Evolutionary conservation across 2,113 vertebrate genomes (phyloP).

Genomic region (Dasyurus viverrinus): DNA sequence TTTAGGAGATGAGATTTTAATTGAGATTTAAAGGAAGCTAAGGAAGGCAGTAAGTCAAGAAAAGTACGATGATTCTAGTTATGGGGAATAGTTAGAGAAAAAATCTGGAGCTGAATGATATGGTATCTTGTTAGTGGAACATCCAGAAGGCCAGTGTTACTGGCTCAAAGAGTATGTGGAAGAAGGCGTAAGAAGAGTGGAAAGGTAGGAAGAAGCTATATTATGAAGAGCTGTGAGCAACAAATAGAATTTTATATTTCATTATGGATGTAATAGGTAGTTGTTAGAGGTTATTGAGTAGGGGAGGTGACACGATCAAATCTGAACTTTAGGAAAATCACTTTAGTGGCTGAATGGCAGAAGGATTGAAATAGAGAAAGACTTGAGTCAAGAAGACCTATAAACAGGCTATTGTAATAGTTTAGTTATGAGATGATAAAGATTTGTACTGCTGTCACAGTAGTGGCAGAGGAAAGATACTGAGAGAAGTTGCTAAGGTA

Average conservation of each 20-base stretch:
- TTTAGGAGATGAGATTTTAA: not conserved
- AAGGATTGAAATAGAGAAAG: not conserved
- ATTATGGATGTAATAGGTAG: not conserved
- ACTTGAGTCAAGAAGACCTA: not conserved
- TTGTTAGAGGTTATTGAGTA: not conserved
- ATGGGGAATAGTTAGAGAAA: not conserved
- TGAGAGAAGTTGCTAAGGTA: not conserved
- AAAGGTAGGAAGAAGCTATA: not conserved
- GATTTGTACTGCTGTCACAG: not conserved
- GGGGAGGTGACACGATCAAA: not conserved
- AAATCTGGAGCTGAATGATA: not conserved
- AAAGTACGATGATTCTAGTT: not conserved
- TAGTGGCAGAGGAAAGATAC: not conserved
- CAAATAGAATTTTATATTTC: not conserved
- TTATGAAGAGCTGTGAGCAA: not conserved
- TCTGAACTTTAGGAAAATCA: not conserved
- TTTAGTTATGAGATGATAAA: not conserved
- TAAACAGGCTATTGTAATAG: not conserved
- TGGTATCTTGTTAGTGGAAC: no score
- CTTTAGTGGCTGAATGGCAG: not conserved
- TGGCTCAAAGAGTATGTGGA: not conserved
- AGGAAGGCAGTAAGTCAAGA: not conserved
- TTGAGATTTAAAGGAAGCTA: not conserved
- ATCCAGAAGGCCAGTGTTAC: not conserved
- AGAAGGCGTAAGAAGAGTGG: not conserved